These are phyloP conservation scores for Lottia gigantea DNA, from an alignment of 2,888 invertebrate species.

Conservation along the genomic window DNA sequence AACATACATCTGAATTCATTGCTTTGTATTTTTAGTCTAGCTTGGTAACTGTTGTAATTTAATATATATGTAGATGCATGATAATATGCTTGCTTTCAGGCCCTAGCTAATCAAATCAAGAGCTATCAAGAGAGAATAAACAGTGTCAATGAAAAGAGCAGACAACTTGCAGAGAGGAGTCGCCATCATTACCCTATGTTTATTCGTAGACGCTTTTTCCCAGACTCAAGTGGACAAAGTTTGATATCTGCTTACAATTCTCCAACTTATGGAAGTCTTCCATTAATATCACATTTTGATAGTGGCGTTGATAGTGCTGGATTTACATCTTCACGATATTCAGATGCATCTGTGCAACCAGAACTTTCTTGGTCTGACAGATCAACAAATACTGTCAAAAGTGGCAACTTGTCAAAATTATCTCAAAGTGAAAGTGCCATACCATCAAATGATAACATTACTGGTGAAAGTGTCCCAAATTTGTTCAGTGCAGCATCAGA, in stretches of 20 bases:
- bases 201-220: conserved; percentile 18
- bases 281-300: conserved; percentile 17
- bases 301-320: conserved; percentile 26
- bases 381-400: conserved; percentile 10
- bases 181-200: conserved; percentile 18
- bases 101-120: conserved; percentile 54
- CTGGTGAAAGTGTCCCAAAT: too few relatives aligned
- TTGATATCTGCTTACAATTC: conserved; percentile 13
- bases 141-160: conserved; percentile 54
- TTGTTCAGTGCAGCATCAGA: too few relatives aligned
- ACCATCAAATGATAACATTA: neutral
- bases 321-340: conserved; percentile 21
- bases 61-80: neutral
- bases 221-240: conserved; percentile 16
- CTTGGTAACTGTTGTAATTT: neutral
- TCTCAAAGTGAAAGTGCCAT: neutral
- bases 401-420: neutral
- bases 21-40: neutral
- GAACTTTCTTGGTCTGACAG: conserved; percentile 18
- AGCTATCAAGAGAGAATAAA: conserved; percentile 49
- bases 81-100: conserved; percentile 46
- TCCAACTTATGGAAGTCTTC: conserved; percentile 1
- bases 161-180: conserved; percentile 43
- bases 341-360: conserved; percentile 13
- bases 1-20: neutral